phyloP scores from a whole-genome alignment of 2,113 vertebrate genomes.

The Garra rufa region DNA sequence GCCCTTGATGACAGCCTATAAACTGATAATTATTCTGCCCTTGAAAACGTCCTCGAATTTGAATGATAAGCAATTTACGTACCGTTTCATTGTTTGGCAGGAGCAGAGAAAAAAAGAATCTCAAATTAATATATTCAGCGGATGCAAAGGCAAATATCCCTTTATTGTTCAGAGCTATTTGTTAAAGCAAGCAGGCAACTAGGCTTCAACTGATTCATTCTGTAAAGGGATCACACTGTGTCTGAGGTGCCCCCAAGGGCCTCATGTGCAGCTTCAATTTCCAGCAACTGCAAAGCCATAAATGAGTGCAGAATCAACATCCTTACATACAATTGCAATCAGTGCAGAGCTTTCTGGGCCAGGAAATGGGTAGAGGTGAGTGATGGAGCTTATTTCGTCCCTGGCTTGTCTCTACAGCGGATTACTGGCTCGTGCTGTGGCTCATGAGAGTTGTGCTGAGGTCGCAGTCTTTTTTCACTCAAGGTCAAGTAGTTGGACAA shows the following conservation, averaged over 20 bases:
- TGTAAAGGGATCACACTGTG: constrained; percentile 44
- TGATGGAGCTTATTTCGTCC: constrained; percentile 19
- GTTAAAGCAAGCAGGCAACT: constrained; percentile 9
- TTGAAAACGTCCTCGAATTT: constrained; percentile 44
- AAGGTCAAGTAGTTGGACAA: constrained; percentile 34
- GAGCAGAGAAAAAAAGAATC: constrained; percentile 17
- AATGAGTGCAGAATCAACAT: constrained; percentile 34
- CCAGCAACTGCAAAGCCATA: constrained; percentile 26
- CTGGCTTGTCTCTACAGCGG: constrained; percentile 27
- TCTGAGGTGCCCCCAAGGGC: constrained; percentile 49
- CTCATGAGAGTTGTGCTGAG: constrained; percentile 2
- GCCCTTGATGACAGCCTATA: constrained; percentile 36
- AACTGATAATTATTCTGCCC: constrained; percentile 45
- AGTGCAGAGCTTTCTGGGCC: neutral
- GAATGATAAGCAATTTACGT: constrained; percentile 48
- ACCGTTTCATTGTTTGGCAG: neutral
- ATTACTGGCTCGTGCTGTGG: constrained; percentile 38
- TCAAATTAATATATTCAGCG: constrained; percentile 41
- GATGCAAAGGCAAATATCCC: constrained; percentile 33
- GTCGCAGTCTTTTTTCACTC: neutral
- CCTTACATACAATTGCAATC: constrained; percentile 13
- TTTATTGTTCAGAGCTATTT: constrained; percentile 51
- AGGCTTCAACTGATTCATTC: constrained; percentile 30
- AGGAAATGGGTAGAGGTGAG: constrained; percentile 1
- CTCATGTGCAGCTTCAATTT: constrained; percentile 48